phyloP scores from a whole-genome alignment of 2,113 vertebrate species.

The Pycnonotus jocosus region DNA sequence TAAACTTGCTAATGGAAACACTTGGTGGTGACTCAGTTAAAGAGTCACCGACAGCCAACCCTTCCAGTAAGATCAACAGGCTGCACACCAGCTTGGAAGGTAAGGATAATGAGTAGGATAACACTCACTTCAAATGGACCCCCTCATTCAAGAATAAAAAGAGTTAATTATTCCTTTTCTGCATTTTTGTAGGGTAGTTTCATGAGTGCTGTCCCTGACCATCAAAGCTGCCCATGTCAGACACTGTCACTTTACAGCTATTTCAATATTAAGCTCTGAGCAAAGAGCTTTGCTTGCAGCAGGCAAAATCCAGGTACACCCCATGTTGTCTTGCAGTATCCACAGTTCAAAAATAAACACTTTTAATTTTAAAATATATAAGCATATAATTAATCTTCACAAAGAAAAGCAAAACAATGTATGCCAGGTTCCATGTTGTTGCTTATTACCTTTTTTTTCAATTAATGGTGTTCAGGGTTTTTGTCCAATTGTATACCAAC shows the following conservation, averaged over 20 bases:
- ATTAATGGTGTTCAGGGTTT: fast-evolving
- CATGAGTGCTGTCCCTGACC: not conserved
- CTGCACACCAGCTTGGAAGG: not conserved
- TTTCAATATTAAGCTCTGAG: not conserved
- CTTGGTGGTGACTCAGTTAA: not conserved
- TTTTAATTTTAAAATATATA: not conserved
- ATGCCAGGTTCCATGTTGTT: not conserved
- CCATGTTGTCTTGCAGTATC: not conserved
- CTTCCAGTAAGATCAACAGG: not conserved
- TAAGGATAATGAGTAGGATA: not conserved
- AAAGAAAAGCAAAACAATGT: not conserved
- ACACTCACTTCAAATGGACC: not conserved
- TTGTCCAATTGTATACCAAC: not conserved
- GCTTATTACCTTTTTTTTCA: not conserved
- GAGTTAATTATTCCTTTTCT: not conserved
- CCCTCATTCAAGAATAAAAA: not conserved
- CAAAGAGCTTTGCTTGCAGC: not conserved
- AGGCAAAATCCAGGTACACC: not conserved
- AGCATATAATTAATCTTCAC: not conserved
- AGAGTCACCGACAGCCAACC: not conserved
- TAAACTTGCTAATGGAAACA: not conserved
- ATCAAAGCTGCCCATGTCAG: not conserved
- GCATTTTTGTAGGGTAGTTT: not conserved
- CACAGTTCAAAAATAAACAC: not conserved
- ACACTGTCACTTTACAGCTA: not conserved